A percentile compares a stretch with the other conserved stretches of the same genome.
These are phyloP conservation scores for Volucella inflata DNA, from an alignment of 2,888 invertebrate species.

Conservation along the genomic window DNA sequence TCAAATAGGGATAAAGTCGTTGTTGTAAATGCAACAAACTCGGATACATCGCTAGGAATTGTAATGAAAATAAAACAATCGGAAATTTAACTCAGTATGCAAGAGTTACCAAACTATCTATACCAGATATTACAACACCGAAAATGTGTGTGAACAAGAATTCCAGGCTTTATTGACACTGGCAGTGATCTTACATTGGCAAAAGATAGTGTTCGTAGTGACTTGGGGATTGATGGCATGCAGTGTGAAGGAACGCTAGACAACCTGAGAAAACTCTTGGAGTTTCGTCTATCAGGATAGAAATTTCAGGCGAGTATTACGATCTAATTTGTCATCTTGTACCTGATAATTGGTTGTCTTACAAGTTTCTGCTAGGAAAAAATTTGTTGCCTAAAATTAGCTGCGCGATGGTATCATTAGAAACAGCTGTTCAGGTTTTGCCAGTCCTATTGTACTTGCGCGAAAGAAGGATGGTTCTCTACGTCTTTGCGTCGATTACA, in stretches of 20 bases:
- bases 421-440: slow-evolving; percentile 5
- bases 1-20: slow-evolving; percentile 27
- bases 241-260: slow-evolving; percentile 18
- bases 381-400: slow-evolving; percentile 29
- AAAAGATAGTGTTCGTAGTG: slow-evolving; percentile 11
- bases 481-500: slow-evolving; percentile 71
- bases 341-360: slow-evolving; percentile 42
- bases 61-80: slow-evolving; percentile 17
- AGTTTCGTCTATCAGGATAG: slow-evolving; percentile 14
- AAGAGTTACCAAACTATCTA: slow-evolving; percentile 17
- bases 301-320: slow-evolving; percentile 50
- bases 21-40: slow-evolving; percentile 54
- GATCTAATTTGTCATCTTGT: slow-evolving; percentile 40
- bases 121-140: slow-evolving; percentile 24
- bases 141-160: slow-evolving; percentile 6
- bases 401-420: slow-evolving; percentile 17
- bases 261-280: slow-evolving; percentile 17
- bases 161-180: slow-evolving; percentile 25
- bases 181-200: slow-evolving; percentile 36
- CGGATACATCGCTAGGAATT: slow-evolving; percentile 34
- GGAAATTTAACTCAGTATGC: neutral
- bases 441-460: slow-evolving; percentile 15
- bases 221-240: slow-evolving; percentile 3
- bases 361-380: slow-evolving; percentile 39
- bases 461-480: slow-evolving; percentile 23